Percentiles rank a stretch among this genome's conserved stretches.
phyloP scores from a whole-genome alignment of 2,888 invertebrate species.

The Tetrapedia diversipes region DNA sequence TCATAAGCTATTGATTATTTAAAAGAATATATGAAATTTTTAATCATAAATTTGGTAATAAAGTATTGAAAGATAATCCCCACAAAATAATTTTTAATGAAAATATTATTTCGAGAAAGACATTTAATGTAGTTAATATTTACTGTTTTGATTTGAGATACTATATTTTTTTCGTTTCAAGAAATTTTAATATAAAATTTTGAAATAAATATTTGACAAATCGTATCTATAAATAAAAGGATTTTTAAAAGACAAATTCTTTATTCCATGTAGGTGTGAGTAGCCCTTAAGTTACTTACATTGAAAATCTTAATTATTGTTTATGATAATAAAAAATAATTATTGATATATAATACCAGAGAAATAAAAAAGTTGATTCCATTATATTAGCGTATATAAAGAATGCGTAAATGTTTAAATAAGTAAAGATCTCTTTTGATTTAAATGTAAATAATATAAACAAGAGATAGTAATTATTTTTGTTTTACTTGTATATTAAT shows the following conservation, averaged over 20 bases:
- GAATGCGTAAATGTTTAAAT: slow-evolving; percentile 15
- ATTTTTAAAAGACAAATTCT: neutral
- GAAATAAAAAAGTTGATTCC: neutral
- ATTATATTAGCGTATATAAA: slow-evolving; percentile 9
- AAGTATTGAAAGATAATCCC: neutral
- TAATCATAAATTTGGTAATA: neutral
- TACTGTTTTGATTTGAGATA: neutral
- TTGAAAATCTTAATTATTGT: slow-evolving; percentile 3
- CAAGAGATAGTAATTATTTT: slow-evolving; percentile 60
- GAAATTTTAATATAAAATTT: neutral
- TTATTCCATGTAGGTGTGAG: neutral
- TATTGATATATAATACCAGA: neutral
- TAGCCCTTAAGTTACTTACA: neutral
- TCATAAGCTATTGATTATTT: neutral
- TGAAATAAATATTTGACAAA: neutral
- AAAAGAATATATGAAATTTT: neutral
- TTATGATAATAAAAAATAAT: neutral
- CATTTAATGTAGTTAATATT: neutral
- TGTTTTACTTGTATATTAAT: slow-evolving; percentile 78
- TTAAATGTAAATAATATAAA: slow-evolving; percentile 40
- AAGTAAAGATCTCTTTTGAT: slow-evolving; percentile 23
- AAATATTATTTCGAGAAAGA: neutral
- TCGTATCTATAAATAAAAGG: neutral
- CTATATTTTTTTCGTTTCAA: neutral
- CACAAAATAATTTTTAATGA: neutral